These are phyloP conservation scores for Bombus waltoni DNA, from an alignment of 1,140 invertebrate species.

Conservation along the genomic window DNA sequence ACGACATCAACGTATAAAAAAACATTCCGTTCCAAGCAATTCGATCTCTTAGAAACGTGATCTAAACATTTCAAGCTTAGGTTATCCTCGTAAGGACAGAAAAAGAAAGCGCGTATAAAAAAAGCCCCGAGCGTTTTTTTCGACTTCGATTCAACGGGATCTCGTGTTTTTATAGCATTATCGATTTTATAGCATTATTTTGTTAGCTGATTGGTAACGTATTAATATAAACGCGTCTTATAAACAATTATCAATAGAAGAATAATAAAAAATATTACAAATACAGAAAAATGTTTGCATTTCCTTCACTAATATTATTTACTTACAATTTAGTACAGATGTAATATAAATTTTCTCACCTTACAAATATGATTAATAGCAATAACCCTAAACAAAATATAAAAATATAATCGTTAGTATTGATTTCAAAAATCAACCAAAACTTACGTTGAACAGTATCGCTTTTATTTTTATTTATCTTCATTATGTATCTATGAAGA, in stretches of 20 bases:
- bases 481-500: slow-evolving; percentile 41
- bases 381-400: neutral
- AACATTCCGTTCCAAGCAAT: neutral
- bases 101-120: neutral
- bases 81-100: neutral
- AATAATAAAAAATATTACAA: slow-evolving; percentile 39
- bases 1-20: neutral
- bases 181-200: slow-evolving; percentile 20
- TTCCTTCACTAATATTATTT: neutral
- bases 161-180: slow-evolving; percentile 8
- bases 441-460: slow-evolving; percentile 46
- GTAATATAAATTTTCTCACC: neutral
- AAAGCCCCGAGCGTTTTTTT: neutral
- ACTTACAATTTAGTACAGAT: no score
- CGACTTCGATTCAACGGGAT: neutral
- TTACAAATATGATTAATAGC: neutral
- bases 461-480: slow-evolving; percentile 51
- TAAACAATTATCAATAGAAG: neutral
- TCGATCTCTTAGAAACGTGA: neutral
- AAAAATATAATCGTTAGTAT: neutral
- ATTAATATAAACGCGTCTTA: neutral
- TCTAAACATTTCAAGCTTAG: neutral
- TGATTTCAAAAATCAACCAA: neutral
- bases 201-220: neutral
- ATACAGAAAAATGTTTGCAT: neutral